These are phyloP conservation scores for Holocentrus rufus DNA, from an alignment of 2,797 vertebrate genomes.

Conservation along the genomic window DNA sequence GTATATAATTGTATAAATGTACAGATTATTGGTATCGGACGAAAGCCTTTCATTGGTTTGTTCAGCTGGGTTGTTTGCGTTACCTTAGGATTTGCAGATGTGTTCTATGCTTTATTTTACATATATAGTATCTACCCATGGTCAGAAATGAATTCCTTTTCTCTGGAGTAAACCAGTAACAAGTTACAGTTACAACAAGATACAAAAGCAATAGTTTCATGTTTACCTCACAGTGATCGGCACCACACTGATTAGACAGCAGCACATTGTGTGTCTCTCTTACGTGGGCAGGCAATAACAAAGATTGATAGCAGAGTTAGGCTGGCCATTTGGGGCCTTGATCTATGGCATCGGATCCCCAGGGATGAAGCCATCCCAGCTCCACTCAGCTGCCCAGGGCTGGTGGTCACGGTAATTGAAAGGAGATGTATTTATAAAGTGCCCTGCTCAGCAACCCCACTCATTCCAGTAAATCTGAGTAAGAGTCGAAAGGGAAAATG, in stretches of 20 bases:
- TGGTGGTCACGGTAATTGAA: constrained; percentile 78
- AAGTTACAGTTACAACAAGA: no score
- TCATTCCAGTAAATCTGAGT: constrained; percentile 83
- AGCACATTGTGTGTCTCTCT: constrained; percentile 64
- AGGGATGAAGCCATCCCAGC: constrained; percentile 80
- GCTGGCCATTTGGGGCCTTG: constrained; percentile 76
- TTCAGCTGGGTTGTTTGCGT: no score
- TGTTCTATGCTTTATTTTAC: not conserved
- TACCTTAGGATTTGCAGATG: not conserved
- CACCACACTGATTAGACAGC: constrained; percentile 71
- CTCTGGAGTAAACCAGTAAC: constrained; percentile 30
- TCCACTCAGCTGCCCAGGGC: constrained; percentile 66
- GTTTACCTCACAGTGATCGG: constrained; percentile 59
- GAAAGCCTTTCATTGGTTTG: no score
- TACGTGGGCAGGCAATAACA: constrained; percentile 75
- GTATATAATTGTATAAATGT: no score
- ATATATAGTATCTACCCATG: not conserved
- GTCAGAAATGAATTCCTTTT: constrained; percentile 32
- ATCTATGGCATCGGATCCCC: constrained; percentile 72
- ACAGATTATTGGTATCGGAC: no score
- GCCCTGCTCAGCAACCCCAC: constrained; percentile 79
- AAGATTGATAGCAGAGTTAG: constrained; percentile 80
- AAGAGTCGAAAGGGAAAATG: constrained; percentile 77
- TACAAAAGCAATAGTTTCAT: constrained; percentile 54
- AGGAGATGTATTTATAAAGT: constrained; percentile 85